Percentiles rank a stretch among this genome's conserved stretches.
Evolutionary conservation across 2,113 vertebrate species (phyloP).

Genomic region (Phyllopteryx taeniolatus): DNA sequence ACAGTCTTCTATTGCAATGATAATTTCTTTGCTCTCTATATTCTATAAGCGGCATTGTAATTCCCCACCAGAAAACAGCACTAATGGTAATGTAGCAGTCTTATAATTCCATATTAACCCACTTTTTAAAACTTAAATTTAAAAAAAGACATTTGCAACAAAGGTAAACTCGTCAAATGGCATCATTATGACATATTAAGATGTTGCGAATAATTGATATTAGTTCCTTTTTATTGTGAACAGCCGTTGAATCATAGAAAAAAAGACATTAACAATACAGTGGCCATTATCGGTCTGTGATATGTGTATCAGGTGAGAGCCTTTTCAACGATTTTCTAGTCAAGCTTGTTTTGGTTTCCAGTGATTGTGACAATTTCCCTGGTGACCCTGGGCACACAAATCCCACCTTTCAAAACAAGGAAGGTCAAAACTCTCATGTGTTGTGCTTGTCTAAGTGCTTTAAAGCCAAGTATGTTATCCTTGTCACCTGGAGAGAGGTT

Average conservation of each 20-base stretch:
- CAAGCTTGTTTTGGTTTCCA: slow-evolving; percentile 73
- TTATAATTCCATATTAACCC: neutral
- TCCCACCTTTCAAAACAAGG: slow-evolving; percentile 56
- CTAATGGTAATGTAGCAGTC: neutral
- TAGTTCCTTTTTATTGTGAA: slow-evolving; percentile 18
- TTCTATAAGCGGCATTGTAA: neutral
- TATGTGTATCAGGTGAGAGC: slow-evolving; percentile 68
- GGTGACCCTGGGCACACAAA: slow-evolving; percentile 54
- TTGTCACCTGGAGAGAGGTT: slow-evolving; percentile 59
- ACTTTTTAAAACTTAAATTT: neutral
- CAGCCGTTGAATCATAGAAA: slow-evolving; percentile 20
- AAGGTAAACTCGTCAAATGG: neutral
- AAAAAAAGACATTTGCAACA: neutral
- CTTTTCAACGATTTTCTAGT: slow-evolving; percentile 71
- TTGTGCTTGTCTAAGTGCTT: slow-evolving; percentile 65
- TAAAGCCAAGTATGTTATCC: slow-evolving; percentile 73
- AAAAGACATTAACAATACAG: slow-evolving; percentile 25
- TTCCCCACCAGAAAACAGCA: neutral
- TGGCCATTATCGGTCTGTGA: slow-evolving; percentile 64
- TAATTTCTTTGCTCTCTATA: neutral
- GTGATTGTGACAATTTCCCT: slow-evolving; percentile 58
- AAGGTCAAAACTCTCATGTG: slow-evolving; percentile 67
- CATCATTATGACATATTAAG: neutral
- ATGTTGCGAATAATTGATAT: neutral
- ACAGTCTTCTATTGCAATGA: neutral